Conservation (phyloP, 2,888 invertebrate species). For the Fissipunctia ypsillon region DNA sequence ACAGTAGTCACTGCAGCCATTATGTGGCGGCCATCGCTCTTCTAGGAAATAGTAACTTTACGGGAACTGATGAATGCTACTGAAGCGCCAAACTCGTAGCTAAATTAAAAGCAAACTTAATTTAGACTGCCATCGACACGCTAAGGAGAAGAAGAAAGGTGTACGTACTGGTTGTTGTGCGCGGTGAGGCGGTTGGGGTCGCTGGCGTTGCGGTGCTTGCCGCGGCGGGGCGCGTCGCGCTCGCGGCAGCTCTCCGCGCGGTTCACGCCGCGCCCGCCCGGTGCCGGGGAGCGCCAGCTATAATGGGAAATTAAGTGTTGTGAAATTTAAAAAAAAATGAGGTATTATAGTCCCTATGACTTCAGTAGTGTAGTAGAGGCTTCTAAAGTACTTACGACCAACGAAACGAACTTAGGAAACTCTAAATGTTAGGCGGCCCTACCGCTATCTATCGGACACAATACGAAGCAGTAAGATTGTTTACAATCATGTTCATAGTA, state of each 20-base stretch:
- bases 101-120: background rate
- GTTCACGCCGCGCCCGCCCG: constrained; percentile 83
- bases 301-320: background rate
- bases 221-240: constrained; percentile 86
- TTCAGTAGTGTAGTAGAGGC: background rate
- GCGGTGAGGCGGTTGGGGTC: constrained; percentile 88
- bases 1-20: too few relatives aligned
- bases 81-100: background rate
- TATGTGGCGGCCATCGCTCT: too few relatives aligned
- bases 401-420: background rate
- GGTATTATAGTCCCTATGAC: too few relatives aligned
- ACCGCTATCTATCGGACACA: background rate
- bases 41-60: background rate
- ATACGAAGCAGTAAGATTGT: too few relatives aligned
- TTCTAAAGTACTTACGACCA: background rate
- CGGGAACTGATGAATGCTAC: background rate
- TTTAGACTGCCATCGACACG: background rate
- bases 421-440: background rate
- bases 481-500: too few relatives aligned
- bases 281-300: constrained; percentile 61
- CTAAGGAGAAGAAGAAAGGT: too few relatives aligned
- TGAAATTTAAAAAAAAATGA: background rate
- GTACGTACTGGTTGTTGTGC: constrained; percentile 85
- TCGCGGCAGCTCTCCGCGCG: constrained; percentile 88
- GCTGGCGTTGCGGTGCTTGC: constrained; percentile 88